phyloP scores from a whole-genome alignment of 1,140 invertebrate species.

The Hycleus cichorii region DNA sequence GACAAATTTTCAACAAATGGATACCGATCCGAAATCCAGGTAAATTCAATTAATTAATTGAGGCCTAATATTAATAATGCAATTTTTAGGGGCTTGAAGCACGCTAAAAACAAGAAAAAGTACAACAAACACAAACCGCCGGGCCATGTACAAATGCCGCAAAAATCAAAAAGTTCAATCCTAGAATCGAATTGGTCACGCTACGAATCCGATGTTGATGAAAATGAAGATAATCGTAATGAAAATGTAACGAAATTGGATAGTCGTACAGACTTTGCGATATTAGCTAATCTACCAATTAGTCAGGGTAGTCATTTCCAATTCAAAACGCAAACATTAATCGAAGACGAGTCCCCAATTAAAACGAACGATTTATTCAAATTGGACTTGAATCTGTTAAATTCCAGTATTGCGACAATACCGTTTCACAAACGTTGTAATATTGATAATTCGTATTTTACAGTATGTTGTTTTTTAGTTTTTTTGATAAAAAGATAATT shows the following conservation, averaged over 20 bases:
- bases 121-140: conserved; percentile 19
- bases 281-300: conserved; percentile 29
- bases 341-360: background rate
- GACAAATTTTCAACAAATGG: background rate
- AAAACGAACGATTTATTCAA: conserved; percentile 21
- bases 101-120: conserved; percentile 23
- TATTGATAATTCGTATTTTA: conserved; percentile 26
- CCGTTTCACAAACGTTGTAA: conserved; percentile 27
- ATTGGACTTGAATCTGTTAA: conserved; percentile 27
- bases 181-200: conserved; percentile 30
- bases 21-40: background rate
- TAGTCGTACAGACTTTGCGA: conserved; percentile 22
- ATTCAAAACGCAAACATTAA: conserved; percentile 21
- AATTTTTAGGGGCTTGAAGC: conserved; percentile 21
- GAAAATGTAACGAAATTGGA: background rate
- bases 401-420: conserved; percentile 25
- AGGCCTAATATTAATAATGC: background rate
- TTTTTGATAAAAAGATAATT: background rate
- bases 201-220: conserved; percentile 21
- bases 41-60: background rate
- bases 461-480: conserved; percentile 19
- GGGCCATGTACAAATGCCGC: conserved; percentile 9
- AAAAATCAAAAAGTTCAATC: conserved; percentile 15
- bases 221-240: background rate
- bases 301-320: conserved; percentile 29